These are phyloP conservation scores for Danaus melanippus DNA, from an alignment of 1,140 invertebrate genomes.

Conservation along the genomic window DNA sequence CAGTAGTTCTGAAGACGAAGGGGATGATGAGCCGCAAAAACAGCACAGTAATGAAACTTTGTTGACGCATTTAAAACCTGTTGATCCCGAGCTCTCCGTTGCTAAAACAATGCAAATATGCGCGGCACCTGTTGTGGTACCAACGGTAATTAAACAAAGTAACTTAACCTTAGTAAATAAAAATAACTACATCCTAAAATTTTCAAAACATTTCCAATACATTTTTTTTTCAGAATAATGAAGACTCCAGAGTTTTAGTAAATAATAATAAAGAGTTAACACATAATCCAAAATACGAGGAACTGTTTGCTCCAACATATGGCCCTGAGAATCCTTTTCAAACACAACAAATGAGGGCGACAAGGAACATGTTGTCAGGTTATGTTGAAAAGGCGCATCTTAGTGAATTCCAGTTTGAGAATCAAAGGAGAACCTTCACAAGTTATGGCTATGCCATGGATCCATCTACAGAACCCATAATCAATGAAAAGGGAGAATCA, in stretches of 20 bases:
- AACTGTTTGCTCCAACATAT: conserved; percentile 88
- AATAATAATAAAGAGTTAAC: conserved; percentile 83
- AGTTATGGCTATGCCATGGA: conserved; percentile 95
- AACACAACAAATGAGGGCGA: conserved; percentile 88
- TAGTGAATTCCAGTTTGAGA: conserved; percentile 98
- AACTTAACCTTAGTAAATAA: neutral
- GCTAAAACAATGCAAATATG: conserved; percentile 78
- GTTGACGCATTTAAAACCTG: conserved; percentile 72
- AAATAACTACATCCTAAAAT: neutral
- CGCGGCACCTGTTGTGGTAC: conserved; percentile 84
- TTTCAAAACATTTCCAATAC: conserved; percentile 4
- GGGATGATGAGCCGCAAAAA: conserved; percentile 49
- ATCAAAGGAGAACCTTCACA: conserved; percentile 94
- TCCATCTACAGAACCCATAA: conserved; percentile 84
- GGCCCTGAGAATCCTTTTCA: conserved; percentile 94
- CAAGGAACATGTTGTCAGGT: conserved; percentile 94
- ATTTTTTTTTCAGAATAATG: conserved; percentile 50
- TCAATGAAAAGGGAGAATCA: conserved; percentile 74
- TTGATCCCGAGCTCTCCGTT: conserved; percentile 65
- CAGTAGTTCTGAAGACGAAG: conserved; percentile 75
- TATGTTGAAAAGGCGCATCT: conserved; percentile 96
- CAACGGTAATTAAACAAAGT: conserved; percentile 74
- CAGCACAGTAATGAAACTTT: conserved; percentile 56
- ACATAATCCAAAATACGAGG: conserved; percentile 96
- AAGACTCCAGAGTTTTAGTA: conserved; percentile 53